Evolutionary conservation across 2,888 invertebrate species (phyloP), one percentile per base, ranked within the genome.

Genomic region (Archips xylosteana): DNA sequence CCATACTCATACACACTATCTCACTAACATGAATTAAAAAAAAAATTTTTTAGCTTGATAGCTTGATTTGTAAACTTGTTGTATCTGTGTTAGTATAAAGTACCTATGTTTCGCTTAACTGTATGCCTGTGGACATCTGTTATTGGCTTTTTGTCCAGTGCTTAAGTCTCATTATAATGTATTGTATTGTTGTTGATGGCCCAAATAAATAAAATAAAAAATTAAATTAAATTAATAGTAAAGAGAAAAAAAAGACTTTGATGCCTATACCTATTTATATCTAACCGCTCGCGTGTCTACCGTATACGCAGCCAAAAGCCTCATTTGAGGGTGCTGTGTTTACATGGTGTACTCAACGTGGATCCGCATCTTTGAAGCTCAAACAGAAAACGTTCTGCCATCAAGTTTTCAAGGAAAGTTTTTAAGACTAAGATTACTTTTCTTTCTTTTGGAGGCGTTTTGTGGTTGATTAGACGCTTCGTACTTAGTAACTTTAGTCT

Each of bases 251-350:
- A 3, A 13, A n/a, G 13, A 49, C 13, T 5, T 49, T 5, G n/a
- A n/a, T n/a, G 49, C n/a, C 13, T 49, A 8, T 49, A 23, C 2
- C 1, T 39, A 39, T 39, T n/a, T n/a, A 9, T 45, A 3, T 12
- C 15, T 77, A 4, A 23, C 67, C 80, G 79, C 79, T 80, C 23
- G 23, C 54, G 42, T 59, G 12, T 23, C 13, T 6, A 75, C 74
- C 78, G 75, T 76, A 42, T 49, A 75, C 82, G 39, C 72, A 76
- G 71, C 82, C 80, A 80, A 78, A 85, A 81, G 83, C 85, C 87
- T 89, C 89, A 89, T 89, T 89, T 88, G 83, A 87, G 87, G 88
- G 85, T 85, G 74, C 74, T 61, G 84, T 89, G 90, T 90, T 91
- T 90, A 87, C 89, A 89, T 79, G 85, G 85, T 84, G 82, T 83